A percentile compares a stretch with the other conserved stretches of the same genome.
Conservation (phyloP, 1,140 invertebrate species). For the Pinna nobilis region DNA sequence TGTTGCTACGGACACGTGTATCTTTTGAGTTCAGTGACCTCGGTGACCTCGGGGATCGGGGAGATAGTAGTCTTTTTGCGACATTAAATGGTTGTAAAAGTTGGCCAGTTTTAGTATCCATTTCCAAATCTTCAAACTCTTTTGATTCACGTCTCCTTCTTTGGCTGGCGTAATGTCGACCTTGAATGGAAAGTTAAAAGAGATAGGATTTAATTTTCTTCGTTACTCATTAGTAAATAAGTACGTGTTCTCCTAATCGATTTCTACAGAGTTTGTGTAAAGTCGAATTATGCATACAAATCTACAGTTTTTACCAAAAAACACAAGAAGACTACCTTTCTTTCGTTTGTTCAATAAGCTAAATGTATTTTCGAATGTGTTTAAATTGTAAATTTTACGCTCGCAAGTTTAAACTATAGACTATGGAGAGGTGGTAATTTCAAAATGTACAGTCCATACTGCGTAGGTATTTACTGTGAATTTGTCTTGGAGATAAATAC, state of each 20-base stretch:
- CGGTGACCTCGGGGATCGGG: neutral
- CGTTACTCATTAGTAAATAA: neutral
- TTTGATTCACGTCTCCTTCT: slow-evolving; percentile 37
- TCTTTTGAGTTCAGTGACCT: slow-evolving; percentile 3
- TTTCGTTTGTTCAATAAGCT: too few relatives aligned
- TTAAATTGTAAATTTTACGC: too few relatives aligned
- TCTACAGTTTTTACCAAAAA: too few relatives aligned
- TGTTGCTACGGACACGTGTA: too few relatives aligned
- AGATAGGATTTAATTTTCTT: neutral
- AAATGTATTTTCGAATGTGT: too few relatives aligned
- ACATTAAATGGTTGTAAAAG: slow-evolving; percentile 30
- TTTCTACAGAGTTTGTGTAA: neutral
- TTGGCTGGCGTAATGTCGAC: slow-evolving; percentile 20
- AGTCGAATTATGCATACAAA: neutral
- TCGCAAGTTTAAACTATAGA: too few relatives aligned
- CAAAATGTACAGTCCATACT: too few relatives aligned
- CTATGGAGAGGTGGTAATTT: too few relatives aligned
- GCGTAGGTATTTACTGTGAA: too few relatives aligned
- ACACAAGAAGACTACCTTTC: too few relatives aligned
- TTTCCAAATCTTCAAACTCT: slow-evolving; percentile 46
- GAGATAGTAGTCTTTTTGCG: slow-evolving; percentile 23
- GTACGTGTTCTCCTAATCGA: neutral
- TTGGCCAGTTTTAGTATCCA: slow-evolving; percentile 41
- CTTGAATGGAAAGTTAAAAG: slow-evolving; percentile 4
- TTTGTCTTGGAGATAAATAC: too few relatives aligned